phyloP scores from a whole-genome alignment of 1,140 invertebrate genomes.

The Euura lappo region DNA sequence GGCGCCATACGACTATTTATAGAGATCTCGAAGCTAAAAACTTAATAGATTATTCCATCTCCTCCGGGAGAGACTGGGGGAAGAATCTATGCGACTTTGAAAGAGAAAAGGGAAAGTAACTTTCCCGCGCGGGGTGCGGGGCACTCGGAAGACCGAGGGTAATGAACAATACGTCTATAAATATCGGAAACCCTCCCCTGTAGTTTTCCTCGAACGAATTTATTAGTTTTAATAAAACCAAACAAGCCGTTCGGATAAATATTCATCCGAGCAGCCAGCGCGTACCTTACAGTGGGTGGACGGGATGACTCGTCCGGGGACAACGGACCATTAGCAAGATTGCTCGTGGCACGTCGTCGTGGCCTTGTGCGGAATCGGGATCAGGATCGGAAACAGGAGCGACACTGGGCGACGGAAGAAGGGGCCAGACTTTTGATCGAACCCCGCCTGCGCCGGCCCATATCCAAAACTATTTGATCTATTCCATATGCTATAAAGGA shows the following conservation, averaged over 20 bases:
- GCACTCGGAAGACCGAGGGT: too few relatives aligned
- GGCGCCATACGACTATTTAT: constrained; percentile 1
- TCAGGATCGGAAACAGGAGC: constrained; percentile 1
- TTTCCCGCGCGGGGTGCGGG: too few relatives aligned
- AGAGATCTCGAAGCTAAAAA: neutral
- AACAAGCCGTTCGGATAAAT: constrained; percentile 47
- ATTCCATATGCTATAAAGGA: neutral
- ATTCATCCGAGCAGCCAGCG: constrained; percentile 39
- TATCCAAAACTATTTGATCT: constrained; percentile 7
- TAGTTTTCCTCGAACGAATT: constrained; percentile 30
- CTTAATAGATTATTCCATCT: neutral
- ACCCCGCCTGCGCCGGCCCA: neutral
- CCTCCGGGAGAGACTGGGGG: too few relatives aligned
- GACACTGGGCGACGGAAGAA: neutral
- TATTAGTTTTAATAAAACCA: constrained; percentile 56
- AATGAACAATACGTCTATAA: too few relatives aligned
- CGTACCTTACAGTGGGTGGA: neutral
- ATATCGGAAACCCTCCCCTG: too few relatives aligned
- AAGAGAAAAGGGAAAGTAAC: too few relatives aligned
- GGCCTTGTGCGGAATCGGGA: neutral
- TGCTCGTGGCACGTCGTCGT: constrained; percentile 34
- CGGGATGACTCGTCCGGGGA: constrained; percentile 26
- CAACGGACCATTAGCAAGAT: constrained; percentile 54
- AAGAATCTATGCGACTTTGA: too few relatives aligned
- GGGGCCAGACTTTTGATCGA: neutral